phyloP scores from a whole-genome alignment of 2,113 vertebrate genomes.

The Ptyas mucosa region DNA sequence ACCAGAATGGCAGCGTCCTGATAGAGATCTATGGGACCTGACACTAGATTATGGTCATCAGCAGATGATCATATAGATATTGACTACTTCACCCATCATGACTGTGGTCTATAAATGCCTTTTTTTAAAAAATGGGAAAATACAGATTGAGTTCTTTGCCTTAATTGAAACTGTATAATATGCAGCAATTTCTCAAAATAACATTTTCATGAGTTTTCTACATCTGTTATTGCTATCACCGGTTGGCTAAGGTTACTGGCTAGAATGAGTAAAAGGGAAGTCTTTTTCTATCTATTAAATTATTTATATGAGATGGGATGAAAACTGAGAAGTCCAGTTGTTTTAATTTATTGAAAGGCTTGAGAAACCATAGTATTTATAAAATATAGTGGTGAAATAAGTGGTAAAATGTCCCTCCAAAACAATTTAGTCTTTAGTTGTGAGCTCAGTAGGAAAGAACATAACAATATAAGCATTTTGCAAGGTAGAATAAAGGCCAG shows the following conservation, averaged over 20 bases:
- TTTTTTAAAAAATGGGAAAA: background rate
- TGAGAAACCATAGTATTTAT: background rate
- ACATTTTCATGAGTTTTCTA: background rate
- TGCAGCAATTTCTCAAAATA: background rate
- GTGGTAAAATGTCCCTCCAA: background rate
- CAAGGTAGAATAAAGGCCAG: background rate
- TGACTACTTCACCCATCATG: background rate
- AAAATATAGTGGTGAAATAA: background rate
- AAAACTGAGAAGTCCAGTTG: background rate
- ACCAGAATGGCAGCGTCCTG: too few relatives aligned
- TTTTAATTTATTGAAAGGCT: background rate
- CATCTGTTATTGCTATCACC: background rate
- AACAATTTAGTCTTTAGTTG: background rate
- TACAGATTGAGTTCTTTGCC: background rate
- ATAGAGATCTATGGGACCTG: too few relatives aligned
- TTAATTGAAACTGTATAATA: background rate
- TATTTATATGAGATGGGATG: background rate
- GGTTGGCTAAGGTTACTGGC: background rate
- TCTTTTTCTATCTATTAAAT: background rate
- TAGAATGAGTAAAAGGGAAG: background rate
- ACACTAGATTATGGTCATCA: background rate
- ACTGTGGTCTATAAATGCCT: background rate
- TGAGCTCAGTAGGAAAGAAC: background rate
- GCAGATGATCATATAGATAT: background rate
- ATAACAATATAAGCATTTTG: background rate